Evolutionary conservation across 2,113 vertebrate species (phyloP).

Genomic region (Proterorhinus semilunaris): DNA sequence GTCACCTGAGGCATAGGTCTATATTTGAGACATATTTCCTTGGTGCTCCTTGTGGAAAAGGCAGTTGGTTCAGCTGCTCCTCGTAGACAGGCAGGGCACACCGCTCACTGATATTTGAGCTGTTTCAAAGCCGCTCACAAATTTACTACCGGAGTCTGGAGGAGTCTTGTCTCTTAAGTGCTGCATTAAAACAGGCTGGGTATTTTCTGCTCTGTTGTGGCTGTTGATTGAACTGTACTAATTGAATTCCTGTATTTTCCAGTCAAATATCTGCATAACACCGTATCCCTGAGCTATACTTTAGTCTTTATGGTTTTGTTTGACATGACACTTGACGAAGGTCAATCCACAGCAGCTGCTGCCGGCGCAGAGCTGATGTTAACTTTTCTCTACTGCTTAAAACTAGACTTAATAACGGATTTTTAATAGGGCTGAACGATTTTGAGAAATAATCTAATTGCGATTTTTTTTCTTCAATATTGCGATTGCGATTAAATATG

Average conservation of each 20-base stretch:
- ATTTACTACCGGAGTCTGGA: constrained; percentile 28
- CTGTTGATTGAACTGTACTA: not conserved
- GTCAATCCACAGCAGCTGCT: constrained; percentile 32
- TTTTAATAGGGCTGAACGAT: no score
- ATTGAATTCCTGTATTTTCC: not conserved
- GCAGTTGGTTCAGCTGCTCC: constrained; percentile 53
- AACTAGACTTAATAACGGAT: not conserved
- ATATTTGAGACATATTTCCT: constrained; percentile 45
- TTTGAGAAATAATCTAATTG: no score
- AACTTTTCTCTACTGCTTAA: not conserved
- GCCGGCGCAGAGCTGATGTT: constrained; percentile 3
- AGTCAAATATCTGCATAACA: no score
- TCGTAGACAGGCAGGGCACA: constrained; percentile 28
- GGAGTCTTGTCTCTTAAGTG: not conserved
- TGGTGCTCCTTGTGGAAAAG: constrained; percentile 36
- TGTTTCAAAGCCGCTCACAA: constrained; percentile 27
- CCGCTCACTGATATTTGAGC: constrained; percentile 42
- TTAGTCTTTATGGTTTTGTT: constrained; percentile 41
- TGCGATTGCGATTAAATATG: no score
- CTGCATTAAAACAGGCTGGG: not conserved
- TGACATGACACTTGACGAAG: constrained; percentile 39
- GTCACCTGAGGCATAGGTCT: constrained; percentile 56
- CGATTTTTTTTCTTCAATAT: no score
- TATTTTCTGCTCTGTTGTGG: not conserved
- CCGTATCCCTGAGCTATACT: no score